Evolutionary conservation across 2,888 invertebrate species (phyloP), one percentile per base, ranked within the genome.

Genomic region (Meiosimyza platycephala): DNA sequence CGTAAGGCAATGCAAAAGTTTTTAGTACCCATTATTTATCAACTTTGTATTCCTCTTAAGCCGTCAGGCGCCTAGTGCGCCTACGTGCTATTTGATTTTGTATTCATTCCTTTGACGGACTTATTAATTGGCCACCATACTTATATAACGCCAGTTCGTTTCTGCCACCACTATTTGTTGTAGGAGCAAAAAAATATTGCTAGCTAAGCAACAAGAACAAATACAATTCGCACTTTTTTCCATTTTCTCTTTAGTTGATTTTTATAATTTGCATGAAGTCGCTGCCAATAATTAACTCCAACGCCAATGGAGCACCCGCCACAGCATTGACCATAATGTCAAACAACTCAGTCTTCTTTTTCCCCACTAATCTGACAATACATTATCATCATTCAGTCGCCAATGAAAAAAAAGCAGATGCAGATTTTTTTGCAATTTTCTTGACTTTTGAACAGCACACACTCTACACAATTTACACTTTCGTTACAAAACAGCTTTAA

Each of bases 341-440:
- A 47, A 67, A 55, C 47, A 11, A 40, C 18, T 9, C 33, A 52
- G 13, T 18, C 18, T 7, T 11, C 52, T 33, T 28, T 52, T 13
- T 7, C 15, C 11, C 9, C 22, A 52, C n/a, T n/a, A 11, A 7
- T 3, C 11, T n/a, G n/a, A 40, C 11, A 60, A 28, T 40, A 28
- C 22, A 28, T 28, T n/a, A 60, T n/a, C n/a, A n/a, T 40, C 6
- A 12, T 47, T 13, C 13, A 11, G 7, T 33, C 60, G 28, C 22
- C n/a, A 1, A 12, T 40, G 40, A 18, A 63, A 57, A 15, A 67
- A 47, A 72, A 73, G 57, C 76, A 76, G 73, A 62, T 74, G 76
- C 71, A 74, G 3, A 66, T 33, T 63, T 57, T 57, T 51, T 57
- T 40, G 40, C 64, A n/a, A 63, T 55, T 70, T 73, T 59, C 54